phyloP scores from a whole-genome alignment of 2,113 vertebrate genomes.

The Cyphomyrus discorhynchus region DNA sequence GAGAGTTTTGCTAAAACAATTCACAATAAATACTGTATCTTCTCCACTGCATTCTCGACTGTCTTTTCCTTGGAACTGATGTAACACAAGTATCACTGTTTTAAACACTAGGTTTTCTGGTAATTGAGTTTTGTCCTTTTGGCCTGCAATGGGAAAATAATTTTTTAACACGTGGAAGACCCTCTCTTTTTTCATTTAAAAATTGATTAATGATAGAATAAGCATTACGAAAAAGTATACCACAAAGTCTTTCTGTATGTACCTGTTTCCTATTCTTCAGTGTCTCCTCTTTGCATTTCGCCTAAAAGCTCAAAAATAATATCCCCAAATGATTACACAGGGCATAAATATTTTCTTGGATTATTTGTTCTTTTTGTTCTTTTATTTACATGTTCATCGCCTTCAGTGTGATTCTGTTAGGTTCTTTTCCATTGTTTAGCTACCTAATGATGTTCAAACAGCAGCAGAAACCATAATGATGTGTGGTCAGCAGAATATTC shows the following conservation, averaged over 20 bases:
- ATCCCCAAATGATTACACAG: background rate
- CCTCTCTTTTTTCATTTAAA: background rate
- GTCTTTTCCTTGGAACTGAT: background rate
- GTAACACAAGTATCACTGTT: background rate
- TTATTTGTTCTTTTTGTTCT: background rate
- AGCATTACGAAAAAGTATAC: background rate
- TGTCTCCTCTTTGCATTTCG: background rate
- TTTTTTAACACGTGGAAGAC: background rate
- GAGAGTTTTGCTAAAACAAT: background rate
- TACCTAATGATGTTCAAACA: background rate
- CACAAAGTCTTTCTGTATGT: background rate
- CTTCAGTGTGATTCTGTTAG: background rate
- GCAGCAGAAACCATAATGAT: background rate
- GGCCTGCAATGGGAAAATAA: background rate
- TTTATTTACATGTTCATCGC: background rate
- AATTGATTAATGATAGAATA: background rate
- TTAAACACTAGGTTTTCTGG: background rate
- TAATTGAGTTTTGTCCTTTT: background rate
- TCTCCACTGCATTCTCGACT: background rate
- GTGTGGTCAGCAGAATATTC: background rate
- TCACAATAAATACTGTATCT: background rate
- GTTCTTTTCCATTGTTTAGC: background rate
- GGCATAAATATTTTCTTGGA: background rate
- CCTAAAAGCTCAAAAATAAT: background rate
- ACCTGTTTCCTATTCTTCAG: too few species aligned